Evolutionary conservation across 2,797 vertebrate genomes (phyloP), one percentile per base, ranked within the genome.

Genomic region (Enteromius anoplus): DNA sequence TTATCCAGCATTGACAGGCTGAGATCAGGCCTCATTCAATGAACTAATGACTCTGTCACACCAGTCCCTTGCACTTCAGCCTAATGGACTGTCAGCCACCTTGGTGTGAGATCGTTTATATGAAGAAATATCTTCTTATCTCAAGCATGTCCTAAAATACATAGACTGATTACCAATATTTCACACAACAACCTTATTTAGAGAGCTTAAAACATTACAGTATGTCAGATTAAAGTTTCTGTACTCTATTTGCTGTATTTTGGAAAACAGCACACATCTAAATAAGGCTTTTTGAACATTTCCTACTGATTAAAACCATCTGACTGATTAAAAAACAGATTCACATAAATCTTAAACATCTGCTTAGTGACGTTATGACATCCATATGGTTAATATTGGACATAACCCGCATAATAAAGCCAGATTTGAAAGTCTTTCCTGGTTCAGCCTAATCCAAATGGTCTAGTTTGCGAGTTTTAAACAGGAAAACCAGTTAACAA

Each of bases 21-120:
- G 88, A 87, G 87, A 85, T 89, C 86, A 84, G 82, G 69, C 83
- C 80, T 90, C 84, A 85, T 87, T 85, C 84, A 86, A 75, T 82
- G 84, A 85, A 88, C 83, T 89, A 89, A 90, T 88, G 84, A 85
- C 75, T 76, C 88, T 83, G 87, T 85, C 85, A 88, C 84, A 79
- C 76, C 75, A 86, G 85, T 82, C 80, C 85, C 49, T 81, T 79
- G 85, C 88, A 89, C 83, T 86, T 85, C 84, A 65, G 75, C 83
- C 86, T 88, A 89, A 87, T 85, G 75, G 87, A 88, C 84, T 87
- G 86, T 88, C 87, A 87, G 86, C 80, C 83, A 87, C 84, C 84
- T 83, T 73, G 62, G 81, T 85, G 78, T 60, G 26, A 85, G 81
- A 85, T 80, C 75, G 83, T 87, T 89, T 86, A 89, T 87, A 83